Evolutionary conservation across 1,140 invertebrate species (phyloP).

Genomic region (Panulirus ornatus): DNA sequence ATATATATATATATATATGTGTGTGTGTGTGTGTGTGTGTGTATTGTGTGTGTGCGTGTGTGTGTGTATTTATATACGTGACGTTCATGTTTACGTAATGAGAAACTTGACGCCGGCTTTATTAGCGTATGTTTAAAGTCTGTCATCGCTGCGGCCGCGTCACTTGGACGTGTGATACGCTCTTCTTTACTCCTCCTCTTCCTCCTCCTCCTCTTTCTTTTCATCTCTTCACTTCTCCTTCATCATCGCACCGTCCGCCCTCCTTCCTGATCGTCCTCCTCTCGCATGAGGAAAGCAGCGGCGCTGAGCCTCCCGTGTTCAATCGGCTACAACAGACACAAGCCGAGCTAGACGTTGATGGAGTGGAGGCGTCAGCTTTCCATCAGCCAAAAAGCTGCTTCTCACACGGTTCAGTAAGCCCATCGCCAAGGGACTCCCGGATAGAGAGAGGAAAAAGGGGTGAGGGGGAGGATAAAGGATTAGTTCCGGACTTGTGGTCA

Average conservation of each 20-base stretch:
- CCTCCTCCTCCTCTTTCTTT: neutral
- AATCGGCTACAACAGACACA: slow-evolving; percentile 39
- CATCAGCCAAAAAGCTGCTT: slow-evolving; percentile 47
- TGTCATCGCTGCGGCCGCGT: neutral
- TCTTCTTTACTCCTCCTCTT: neutral
- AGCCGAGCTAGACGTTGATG: slow-evolving; percentile 28
- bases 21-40: too few species aligned
- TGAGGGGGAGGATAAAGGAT: neutral
- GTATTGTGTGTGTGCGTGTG: too few species aligned
- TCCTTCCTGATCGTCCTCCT: neutral
- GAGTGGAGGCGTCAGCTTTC: slow-evolving; percentile 39
- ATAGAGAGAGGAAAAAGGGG: neutral
- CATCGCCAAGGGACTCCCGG: neutral
- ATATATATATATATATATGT: too few species aligned
- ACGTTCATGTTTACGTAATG: too few species aligned
- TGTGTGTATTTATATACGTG: too few species aligned
- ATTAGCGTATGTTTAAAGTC: too few species aligned
- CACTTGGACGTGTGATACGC: neutral
- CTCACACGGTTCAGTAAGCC: slow-evolving; percentile 13
- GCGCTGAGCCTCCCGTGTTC: slow-evolving; percentile 5
- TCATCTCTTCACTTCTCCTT: neutral
- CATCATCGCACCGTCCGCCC: neutral
- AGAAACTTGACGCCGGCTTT: too few species aligned
- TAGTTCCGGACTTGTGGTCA: neutral
- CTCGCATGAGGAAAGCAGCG: neutral